phyloP scores from a whole-genome alignment of 2,888 invertebrate genomes.

The Ectobius pallidus region DNA sequence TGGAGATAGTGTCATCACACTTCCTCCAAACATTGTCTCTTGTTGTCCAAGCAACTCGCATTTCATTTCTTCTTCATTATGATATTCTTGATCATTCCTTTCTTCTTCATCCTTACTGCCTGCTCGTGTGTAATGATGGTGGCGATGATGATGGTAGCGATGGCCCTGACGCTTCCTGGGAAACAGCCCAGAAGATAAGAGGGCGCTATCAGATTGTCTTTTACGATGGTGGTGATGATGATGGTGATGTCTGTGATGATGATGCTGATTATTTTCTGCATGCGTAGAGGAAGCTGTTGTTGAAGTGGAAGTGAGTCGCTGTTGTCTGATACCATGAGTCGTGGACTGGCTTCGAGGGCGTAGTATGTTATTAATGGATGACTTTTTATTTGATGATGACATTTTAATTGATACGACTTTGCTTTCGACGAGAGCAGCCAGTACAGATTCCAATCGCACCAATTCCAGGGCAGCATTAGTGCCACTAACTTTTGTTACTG shows the following conservation, averaged over 20 bases:
- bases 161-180: constrained; percentile 42
- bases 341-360: constrained; percentile 26
- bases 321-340: constrained; percentile 48
- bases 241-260: constrained; percentile 44
- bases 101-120: neutral
- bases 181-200: constrained; percentile 41
- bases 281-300: constrained; percentile 54
- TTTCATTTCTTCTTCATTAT: constrained; percentile 6
- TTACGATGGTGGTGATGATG: constrained; percentile 47
- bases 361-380: constrained; percentile 18
- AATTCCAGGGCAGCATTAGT: constrained; percentile 57
- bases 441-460: constrained; percentile 71
- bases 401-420: constrained; percentile 69
- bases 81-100: neutral
- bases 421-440: constrained; percentile 73
- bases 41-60: constrained; percentile 15
- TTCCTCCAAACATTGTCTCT: constrained; percentile 36
- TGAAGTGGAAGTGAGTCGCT: constrained; percentile 56
- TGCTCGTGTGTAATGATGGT: constrained; percentile 45
- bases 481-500: constrained; percentile 50
- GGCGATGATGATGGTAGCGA: constrained; percentile 38
- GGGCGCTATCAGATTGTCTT: constrained; percentile 35
- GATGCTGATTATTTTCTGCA: constrained; percentile 51
- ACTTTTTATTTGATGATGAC: constrained; percentile 12
- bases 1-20: constrained; percentile 32